Base-by-base conservation (phyloP, 1,140 invertebrate species). In the Drosophila bocki region DNA sequence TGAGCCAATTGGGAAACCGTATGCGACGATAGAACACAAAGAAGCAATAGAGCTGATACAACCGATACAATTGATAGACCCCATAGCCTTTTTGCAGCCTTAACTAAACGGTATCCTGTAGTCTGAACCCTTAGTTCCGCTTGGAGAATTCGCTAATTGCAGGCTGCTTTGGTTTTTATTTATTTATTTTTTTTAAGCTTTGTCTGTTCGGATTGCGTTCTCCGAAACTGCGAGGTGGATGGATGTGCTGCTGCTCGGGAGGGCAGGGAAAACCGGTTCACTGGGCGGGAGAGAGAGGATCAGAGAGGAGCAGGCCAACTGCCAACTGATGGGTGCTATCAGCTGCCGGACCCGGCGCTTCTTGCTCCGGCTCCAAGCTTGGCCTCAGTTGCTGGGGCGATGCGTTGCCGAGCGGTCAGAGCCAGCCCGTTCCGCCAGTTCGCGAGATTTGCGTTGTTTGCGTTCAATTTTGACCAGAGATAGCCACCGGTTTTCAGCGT, bases 331-430 rank as follows among this genome's bases (percentile, higher is more conserved):
- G 57, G 63, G 63, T 45, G 60, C 60, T 65, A 50, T 51, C 62
- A 67, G 65, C 61, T 12, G 47, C 29, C 45, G 61, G 35, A n/a
- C 12, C 35, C 45, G 62, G 63, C 62, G 47, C 67, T 70, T 70
- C 67, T 68, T 69, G 45, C 35, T 39, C 41, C 41, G 29, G 59
- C 57, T 13, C 56, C 37, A 67, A 51, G 17, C 37, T 26, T 13
- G 39, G 67, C 63, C 22, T 70, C 53, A 72, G 70, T 74, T 74
- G 68, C 53, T 44, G 26, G 37, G 54, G 54, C 67, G 54, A 60
- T 42, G 70, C 67, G 45, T 42, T 72, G 69, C 54, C 42, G 70
- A 74, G 45, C 68, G 70, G 70, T 74, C 69, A 70, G 41, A 41
- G 33, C 17, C 62, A 61, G 61, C 37, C 54, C 26, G 37, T 39